A percentile compares a stretch with the other conserved stretches of the same genome.
phyloP scores from a whole-genome alignment of 2,797 vertebrate genomes.

The Simalia tracyae region DNA sequence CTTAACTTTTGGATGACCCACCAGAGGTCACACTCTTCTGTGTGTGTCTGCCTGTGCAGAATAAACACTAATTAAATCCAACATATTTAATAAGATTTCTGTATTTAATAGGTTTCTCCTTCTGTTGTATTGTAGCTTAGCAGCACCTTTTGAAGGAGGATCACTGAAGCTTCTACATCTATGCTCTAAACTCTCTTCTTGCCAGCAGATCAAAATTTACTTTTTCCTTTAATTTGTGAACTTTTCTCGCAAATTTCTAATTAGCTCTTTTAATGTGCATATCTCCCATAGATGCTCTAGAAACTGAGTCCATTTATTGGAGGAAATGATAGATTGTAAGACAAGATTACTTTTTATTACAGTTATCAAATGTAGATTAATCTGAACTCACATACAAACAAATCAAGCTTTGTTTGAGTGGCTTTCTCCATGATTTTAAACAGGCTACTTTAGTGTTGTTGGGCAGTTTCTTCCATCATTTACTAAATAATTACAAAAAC shows the following conservation, averaged over 20 bases:
- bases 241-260: background rate
- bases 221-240: background rate
- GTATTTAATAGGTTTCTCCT: background rate
- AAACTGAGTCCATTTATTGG: background rate
- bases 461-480: background rate
- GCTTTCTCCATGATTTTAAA: conserved; percentile 30
- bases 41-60: background rate
- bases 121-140: background rate
- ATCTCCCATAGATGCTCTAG: background rate
- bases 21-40: background rate
- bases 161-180: background rate
- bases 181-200: background rate
- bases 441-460: conserved; percentile 23
- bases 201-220: background rate
- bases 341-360: background rate
- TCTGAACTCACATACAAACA: background rate
- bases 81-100: background rate
- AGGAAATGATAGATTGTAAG: background rate
- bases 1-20: background rate
- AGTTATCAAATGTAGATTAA: background rate
- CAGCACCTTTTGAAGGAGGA: background rate
- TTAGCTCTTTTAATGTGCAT: background rate
- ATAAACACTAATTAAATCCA: too few species aligned
- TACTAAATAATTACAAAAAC: conserved; percentile 24
- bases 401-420: background rate